Conservation (phyloP, 2,888 invertebrate species). For the Ischnura elegans region DNA sequence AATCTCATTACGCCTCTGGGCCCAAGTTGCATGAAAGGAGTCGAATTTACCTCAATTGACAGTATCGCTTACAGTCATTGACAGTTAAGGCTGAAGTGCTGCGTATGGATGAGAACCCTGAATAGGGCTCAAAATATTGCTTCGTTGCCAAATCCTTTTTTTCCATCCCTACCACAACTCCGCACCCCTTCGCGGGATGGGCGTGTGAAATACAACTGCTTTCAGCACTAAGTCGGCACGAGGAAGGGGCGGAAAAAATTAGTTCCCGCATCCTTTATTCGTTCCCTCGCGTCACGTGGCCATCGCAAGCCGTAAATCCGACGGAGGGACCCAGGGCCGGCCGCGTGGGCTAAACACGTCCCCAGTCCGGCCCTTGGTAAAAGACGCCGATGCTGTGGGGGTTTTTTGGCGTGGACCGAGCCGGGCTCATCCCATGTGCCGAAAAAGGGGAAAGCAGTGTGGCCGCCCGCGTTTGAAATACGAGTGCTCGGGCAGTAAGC, state of each 20-base stretch:
- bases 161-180: background rate
- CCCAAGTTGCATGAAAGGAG: no score
- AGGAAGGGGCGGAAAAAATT: background rate
- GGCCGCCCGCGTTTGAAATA: slow-evolving; percentile 23
- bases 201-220: slow-evolving; percentile 35
- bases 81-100: background rate
- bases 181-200: background rate
- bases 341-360: slow-evolving; percentile 24
- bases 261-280: background rate
- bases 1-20: no score
- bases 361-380: background rate
- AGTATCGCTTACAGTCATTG: no score
- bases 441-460: background rate
- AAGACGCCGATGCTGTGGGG: background rate
- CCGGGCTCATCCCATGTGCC: background rate
- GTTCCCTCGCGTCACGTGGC: background rate
- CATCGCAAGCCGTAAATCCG: background rate
- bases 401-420: background rate
- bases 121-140: background rate
- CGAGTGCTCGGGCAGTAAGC: background rate
- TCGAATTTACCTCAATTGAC: no score
- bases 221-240: background rate
- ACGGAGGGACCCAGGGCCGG: no score
- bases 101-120: background rate
- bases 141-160: background rate